Conservation (phyloP, 2,113 vertebrate genomes). For the Pyxicephalus adspersus region DNA sequence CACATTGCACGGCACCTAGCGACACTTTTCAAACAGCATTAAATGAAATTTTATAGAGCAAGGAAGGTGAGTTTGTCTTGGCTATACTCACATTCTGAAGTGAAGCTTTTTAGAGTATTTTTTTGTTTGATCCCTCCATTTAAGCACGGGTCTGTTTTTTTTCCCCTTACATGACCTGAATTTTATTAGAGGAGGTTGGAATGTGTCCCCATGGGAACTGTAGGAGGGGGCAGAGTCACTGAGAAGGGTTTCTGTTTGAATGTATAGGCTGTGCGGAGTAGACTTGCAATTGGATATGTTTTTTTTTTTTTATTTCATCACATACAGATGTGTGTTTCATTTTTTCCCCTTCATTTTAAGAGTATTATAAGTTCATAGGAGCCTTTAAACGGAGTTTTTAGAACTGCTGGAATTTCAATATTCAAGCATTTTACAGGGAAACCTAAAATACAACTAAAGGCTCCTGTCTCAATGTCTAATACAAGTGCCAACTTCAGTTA, state of each 20-base stretch:
- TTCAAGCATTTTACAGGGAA: too few species aligned
- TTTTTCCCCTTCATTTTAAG: neutral
- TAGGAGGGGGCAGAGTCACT: constrained; percentile 10
- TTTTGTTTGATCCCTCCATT: constrained; percentile 36
- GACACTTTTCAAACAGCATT: constrained; percentile 2
- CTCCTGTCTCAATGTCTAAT: too few species aligned
- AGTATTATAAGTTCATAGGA: neutral
- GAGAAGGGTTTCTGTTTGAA: constrained; percentile 16
- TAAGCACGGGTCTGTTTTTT: constrained; percentile 41
- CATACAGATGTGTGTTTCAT: neutral
- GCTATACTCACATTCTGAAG: neutral
- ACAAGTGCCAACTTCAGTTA: too few species aligned
- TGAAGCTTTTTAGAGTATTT: constrained; percentile 23
- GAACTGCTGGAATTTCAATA: neutral
- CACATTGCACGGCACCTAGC: constrained; percentile 14
- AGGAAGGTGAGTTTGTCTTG: constrained; percentile 42
- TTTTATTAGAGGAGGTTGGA: constrained; percentile 44
- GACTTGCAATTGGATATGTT: constrained; percentile 2
- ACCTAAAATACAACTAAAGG: too few species aligned
- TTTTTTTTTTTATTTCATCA: constrained; percentile 22
- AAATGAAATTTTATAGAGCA: constrained; percentile 38
- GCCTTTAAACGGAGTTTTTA: neutral
- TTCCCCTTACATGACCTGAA: constrained; percentile 50
- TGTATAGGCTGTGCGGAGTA: constrained; percentile 1
- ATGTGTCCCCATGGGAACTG: constrained; percentile 36